Evolutionary conservation across 2,888 invertebrate species (phyloP).

Genomic region (Mesoligia furuncula): DNA sequence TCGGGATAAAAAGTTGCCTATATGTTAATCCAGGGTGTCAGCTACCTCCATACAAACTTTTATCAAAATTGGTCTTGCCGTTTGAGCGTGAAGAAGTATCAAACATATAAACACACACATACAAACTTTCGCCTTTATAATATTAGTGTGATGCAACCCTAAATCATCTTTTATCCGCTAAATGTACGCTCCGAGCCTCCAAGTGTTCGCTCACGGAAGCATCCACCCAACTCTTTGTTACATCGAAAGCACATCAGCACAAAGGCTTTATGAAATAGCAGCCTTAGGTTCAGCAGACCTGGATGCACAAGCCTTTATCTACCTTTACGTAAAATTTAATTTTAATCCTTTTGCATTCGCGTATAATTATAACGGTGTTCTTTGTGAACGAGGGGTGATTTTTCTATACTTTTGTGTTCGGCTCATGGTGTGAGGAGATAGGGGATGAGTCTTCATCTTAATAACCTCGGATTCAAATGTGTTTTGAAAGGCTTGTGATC

Average conservation of each 20-base stretch:
- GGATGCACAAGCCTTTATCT: slow-evolving; percentile 18
- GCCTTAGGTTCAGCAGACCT: slow-evolving; percentile 17
- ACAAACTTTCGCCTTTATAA: too few relatives aligned
- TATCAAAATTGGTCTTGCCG: too few relatives aligned
- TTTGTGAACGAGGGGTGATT: slow-evolving; percentile 25
- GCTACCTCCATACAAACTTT: too few relatives aligned
- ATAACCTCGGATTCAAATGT: not conserved
- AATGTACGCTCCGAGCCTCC: not conserved
- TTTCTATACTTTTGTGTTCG: slow-evolving; percentile 16
- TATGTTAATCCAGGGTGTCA: too few relatives aligned
- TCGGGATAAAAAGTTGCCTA: too few relatives aligned
- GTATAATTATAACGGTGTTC: slow-evolving; percentile 27
- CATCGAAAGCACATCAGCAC: slow-evolving; percentile 11
- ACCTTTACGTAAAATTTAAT: slow-evolving; percentile 54
- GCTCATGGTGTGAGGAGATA: not conserved
- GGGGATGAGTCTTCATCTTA: not conserved
- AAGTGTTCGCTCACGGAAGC: slow-evolving; percentile 13
- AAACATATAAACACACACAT: too few relatives aligned
- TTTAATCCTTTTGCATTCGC: slow-evolving; percentile 43
- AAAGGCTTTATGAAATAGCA: slow-evolving; percentile 33
- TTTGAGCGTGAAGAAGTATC: too few relatives aligned
- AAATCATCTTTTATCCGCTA: slow-evolving; percentile 4
- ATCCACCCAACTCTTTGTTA: slow-evolving; percentile 31
- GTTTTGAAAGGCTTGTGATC: not conserved
- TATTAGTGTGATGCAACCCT: not conserved